Evolutionary conservation across 1,140 invertebrate genomes (phyloP).

Genomic region (Euura lappo): DNA sequence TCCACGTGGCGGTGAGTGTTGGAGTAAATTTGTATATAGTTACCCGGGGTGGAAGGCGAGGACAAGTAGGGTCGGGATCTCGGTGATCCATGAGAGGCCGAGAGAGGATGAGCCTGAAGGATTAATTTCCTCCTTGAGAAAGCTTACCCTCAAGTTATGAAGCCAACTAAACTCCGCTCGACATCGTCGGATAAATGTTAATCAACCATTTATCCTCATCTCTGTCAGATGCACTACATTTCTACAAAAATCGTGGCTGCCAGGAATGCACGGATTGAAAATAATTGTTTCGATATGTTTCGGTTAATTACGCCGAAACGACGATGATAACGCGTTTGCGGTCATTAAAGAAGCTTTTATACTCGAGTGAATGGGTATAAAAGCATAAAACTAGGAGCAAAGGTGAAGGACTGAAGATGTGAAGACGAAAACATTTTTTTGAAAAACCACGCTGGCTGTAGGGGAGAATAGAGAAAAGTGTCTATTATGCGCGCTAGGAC

Average conservation of each 20-base stretch:
- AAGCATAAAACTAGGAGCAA: neutral
- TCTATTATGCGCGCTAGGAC: neutral
- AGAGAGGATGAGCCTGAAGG: conserved; percentile 11
- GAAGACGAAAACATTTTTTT: neutral
- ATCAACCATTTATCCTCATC: conserved; percentile 15
- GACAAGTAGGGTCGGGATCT: neutral
- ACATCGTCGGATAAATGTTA: conserved; percentile 15
- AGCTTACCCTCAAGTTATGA: conserved; percentile 12
- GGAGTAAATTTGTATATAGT: too few relatives aligned
- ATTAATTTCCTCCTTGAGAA: conserved; percentile 16
- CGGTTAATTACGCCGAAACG: too few relatives aligned
- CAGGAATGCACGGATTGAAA: too few relatives aligned
- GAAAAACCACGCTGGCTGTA: too few relatives aligned
- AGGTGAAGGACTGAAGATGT: neutral
- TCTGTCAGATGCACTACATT: neutral
- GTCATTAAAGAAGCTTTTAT: too few relatives aligned
- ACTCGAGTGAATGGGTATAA: neutral
- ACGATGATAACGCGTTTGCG: too few relatives aligned
- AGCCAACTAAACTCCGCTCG: conserved; percentile 10
- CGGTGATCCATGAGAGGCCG: neutral
- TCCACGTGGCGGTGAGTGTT: too few relatives aligned
- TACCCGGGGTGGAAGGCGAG: neutral
- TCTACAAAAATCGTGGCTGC: too few relatives aligned
- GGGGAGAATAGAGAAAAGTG: neutral
- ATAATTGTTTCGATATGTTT: too few relatives aligned